A percentile compares a stretch with the other conserved stretches of the same genome.
These are phyloP conservation scores for Glomeris maerens DNA, from an alignment of 1,140 invertebrate species.

Conservation along the genomic window DNA sequence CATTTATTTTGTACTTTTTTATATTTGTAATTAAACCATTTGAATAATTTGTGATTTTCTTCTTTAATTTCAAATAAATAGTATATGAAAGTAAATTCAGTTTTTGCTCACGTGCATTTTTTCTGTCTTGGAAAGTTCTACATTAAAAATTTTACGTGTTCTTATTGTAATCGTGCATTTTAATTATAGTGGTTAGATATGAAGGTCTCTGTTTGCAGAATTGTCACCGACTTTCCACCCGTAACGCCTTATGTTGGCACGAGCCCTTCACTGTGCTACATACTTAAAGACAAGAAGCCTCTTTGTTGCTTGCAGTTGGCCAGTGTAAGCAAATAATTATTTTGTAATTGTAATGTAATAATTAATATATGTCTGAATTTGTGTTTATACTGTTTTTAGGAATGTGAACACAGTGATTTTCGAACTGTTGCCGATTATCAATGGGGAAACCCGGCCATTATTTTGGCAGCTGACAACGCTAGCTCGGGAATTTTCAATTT, in stretches of 20 bases:
- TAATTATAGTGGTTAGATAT: not conserved
- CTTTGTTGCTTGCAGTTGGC: constrained; percentile 89
- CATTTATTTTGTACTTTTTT: not conserved
- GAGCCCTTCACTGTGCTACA: constrained; percentile 90
- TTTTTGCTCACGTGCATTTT: too few relatives aligned
- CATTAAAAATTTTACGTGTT: not conserved
- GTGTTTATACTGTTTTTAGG: constrained; percentile 35
- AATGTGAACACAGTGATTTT: constrained; percentile 85
- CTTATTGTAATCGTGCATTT: not conserved
- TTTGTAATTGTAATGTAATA: not conserved
- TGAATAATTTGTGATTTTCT: too few relatives aligned
- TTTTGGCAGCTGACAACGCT: constrained; percentile 91
- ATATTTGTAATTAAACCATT: not conserved
- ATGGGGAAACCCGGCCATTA: constrained; percentile 94
- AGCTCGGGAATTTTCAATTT: constrained; percentile 98
- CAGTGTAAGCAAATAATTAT: constrained; percentile 56
- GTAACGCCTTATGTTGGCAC: constrained; percentile 95
- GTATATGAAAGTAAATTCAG: too few relatives aligned
- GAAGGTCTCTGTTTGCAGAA: constrained; percentile 41
- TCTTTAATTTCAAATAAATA: too few relatives aligned
- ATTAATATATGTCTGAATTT: not conserved
- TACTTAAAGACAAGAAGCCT: constrained; percentile 88
- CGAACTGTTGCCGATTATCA: constrained; percentile 90
- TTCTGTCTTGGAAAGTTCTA: not conserved
- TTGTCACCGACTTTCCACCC: constrained; percentile 90